Conservation (phyloP, 1,140 invertebrate genomes). For the Hycleus phaleratus region DNA sequence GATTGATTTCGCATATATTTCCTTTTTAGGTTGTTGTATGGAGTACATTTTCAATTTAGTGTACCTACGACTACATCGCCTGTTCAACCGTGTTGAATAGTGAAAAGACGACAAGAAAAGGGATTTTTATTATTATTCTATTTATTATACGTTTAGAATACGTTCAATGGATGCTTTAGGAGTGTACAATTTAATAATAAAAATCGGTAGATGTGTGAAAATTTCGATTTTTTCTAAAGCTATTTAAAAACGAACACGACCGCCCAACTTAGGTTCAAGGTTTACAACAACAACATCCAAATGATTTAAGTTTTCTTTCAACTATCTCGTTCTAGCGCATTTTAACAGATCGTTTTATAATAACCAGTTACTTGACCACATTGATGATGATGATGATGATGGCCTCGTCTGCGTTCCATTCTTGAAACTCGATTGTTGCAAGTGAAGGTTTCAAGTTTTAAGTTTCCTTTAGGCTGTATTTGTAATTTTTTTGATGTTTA, state of each 20-base stretch:
- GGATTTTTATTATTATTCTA: too few relatives aligned
- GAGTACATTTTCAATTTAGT: too few relatives aligned
- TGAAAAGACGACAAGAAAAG: too few relatives aligned
- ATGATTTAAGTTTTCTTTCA: background rate
- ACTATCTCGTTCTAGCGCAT: background rate
- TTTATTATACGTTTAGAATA: too few relatives aligned
- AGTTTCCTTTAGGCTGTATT: background rate
- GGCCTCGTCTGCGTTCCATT: constrained; percentile 8
- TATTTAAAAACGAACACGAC: background rate
- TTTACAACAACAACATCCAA: constrained; percentile 7
- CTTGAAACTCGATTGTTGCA: too few relatives aligned
- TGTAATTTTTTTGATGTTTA: background rate
- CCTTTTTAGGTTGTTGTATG: background rate
- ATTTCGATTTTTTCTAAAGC: too few relatives aligned
- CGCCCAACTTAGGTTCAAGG: constrained; percentile 4
- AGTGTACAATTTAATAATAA: too few relatives aligned
- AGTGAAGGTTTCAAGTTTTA: background rate
- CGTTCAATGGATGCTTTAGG: too few relatives aligned
- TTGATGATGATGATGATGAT: background rate
- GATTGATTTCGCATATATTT: background rate
- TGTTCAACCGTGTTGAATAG: too few relatives aligned
- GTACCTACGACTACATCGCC: too few relatives aligned
- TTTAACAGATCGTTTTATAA: too few relatives aligned
- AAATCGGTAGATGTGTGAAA: too few relatives aligned
- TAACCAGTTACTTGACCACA: constrained; percentile 5